These are phyloP conservation scores for Leptinotarsa tumamoca DNA, from an alignment of 2,888 invertebrate genomes.

Conservation along the genomic window DNA sequence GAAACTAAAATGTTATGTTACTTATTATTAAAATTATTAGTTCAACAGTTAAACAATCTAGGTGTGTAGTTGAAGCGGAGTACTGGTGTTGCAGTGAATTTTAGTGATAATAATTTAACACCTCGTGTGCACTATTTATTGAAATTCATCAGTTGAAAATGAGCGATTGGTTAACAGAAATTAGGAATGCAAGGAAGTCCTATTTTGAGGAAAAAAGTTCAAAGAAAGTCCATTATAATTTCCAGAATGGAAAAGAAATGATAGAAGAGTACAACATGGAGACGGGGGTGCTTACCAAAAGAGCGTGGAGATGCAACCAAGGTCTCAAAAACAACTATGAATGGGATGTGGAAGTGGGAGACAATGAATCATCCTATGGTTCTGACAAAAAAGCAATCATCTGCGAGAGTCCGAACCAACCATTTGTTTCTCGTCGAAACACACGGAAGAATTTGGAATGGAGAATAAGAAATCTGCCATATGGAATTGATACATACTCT, in stretches of 20 bases:
- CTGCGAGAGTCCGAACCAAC: slow-evolving; percentile 74
- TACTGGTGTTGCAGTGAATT: too few species aligned
- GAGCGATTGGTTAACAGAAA: slow-evolving; percentile 68
- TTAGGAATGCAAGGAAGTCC: slow-evolving; percentile 73
- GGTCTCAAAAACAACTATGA: slow-evolving; percentile 66
- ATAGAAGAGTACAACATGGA: slow-evolving; percentile 87
- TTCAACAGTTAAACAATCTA: too few species aligned
- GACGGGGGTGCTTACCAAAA: slow-evolving; percentile 76
- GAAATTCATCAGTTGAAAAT: slow-evolving; percentile 32
- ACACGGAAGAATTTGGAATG: slow-evolving; percentile 83
- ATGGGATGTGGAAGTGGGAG: slow-evolving; percentile 89
- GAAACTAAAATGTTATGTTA: too few species aligned
- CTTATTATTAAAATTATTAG: too few species aligned
- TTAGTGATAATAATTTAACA: background rate
- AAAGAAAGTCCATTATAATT: slow-evolving; percentile 86
- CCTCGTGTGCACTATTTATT: background rate
- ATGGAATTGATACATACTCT: slow-evolving; percentile 78
- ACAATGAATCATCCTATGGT: slow-evolving; percentile 71
- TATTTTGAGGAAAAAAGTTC: slow-evolving; percentile 73
- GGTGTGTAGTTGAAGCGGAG: too few species aligned
- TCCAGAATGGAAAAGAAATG: slow-evolving; percentile 84
- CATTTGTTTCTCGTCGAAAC: slow-evolving; percentile 76
- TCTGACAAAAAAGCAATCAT: slow-evolving; percentile 70
- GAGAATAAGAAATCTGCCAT: slow-evolving; percentile 84
- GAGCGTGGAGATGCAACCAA: slow-evolving; percentile 76